Base-by-base conservation (phyloP, 1,140 invertebrate genomes). In the Aplysia californica region DNA sequence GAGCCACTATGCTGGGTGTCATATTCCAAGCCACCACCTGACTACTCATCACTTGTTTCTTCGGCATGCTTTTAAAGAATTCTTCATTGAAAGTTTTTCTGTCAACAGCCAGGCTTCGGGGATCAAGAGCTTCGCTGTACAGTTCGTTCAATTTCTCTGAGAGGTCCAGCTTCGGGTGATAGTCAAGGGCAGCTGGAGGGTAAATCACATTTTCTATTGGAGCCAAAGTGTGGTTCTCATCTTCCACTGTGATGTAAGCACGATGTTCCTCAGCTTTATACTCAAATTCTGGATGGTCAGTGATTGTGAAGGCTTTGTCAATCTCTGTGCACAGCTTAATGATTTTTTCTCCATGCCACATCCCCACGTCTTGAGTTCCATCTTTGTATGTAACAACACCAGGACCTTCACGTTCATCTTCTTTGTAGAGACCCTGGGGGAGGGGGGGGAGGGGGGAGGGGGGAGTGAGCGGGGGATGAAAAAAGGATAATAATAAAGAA, bases 371-470 rank as follows among this genome's bases (percentile, higher is more conserved):
- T 69, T 89, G 86, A 35, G 56, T 78, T 10, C 82, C 83, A 76
- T 88, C 82, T 18, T 78, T 76, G 76, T 90, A 89, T 1, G 85
- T 88, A 44, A 89, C 59, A 10, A 89, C 82, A 0, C 89, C 89
- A 18, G 88, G 88, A 21, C 89, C 89, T 64, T 85, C 81, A 71
- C 89, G 69, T 55, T 88, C 86, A 82, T 89, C 87, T 26, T 87
- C 82, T 76, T 84, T 86, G 80, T 89, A 90, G 20, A 89, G 70
- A 59, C 88, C 89, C 88, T 89, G 75, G 26, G 82, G 78, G n/a
- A n/a, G n/a, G n/a, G n/a, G n/a, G n/a, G n/a, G n/a, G n/a, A n/a
- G n/a, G n/a, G n/a, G n/a, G n/a, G n/a, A n/a, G n/a, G n/a, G n/a
- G n/a, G n/a, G n/a, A n/a, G n/a, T n/a, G n/a, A n/a, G n/a, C n/a